phyloP scores from a whole-genome alignment of 2,888 invertebrate species.

The Nemurella pictetii region DNA sequence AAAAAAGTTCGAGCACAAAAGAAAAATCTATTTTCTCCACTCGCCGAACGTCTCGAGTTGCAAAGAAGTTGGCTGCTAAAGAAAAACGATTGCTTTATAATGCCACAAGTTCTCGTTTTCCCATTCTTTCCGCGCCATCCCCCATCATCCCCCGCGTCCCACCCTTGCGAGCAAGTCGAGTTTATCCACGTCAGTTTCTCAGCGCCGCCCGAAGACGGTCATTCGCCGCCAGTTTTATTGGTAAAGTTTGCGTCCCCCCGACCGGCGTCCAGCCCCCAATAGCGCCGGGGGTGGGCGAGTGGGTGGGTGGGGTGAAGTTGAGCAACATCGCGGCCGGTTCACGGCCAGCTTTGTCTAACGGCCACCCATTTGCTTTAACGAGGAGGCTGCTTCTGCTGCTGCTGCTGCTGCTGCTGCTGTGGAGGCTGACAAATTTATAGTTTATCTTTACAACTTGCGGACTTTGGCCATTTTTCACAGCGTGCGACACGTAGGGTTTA shows the following conservation, averaged over 20 bases:
- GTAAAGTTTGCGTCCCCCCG: neutral
- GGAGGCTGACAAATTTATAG: neutral
- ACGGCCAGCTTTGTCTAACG: neutral
- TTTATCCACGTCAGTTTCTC: neutral
- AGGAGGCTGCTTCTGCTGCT: neutral
- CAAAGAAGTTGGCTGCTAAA: neutral
- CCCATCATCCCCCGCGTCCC: neutral
- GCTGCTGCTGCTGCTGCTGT: too few relatives aligned
- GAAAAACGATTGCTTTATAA: neutral
- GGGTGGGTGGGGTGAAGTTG: neutral
- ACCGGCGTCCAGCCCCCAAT: too few relatives aligned
- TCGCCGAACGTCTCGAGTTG: neutral
- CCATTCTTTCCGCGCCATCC: neutral
- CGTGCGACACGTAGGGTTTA: neutral
- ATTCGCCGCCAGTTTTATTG: neutral
- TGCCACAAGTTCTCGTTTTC: neutral
- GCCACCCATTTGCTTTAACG: neutral
- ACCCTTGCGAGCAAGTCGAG: too few relatives aligned
- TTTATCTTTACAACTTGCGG: neutral
- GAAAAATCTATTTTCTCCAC: neutral
- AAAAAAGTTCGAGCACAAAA: neutral
- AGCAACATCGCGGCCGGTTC: neutral
- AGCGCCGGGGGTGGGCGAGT: neutral
- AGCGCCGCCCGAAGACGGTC: too few relatives aligned
- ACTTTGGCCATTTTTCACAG: neutral